These are phyloP conservation scores for Clarias macrocephalus DNA, from an alignment of 2,113 vertebrate genomes.

Conservation along the genomic window DNA sequence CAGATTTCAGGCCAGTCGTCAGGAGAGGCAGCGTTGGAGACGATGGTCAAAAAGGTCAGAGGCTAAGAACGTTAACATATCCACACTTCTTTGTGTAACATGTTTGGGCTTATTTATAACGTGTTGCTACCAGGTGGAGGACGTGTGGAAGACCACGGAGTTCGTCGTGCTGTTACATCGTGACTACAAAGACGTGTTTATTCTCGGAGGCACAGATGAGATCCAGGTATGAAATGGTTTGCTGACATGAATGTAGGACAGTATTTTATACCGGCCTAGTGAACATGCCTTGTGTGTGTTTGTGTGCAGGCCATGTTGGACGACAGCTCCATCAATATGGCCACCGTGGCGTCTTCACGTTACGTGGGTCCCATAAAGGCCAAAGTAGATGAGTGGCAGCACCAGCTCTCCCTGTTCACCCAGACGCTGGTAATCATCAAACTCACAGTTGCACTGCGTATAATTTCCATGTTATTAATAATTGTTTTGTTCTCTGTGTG, in stretches of 20 bases:
- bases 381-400: slow-evolving; percentile 76
- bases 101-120: background rate
- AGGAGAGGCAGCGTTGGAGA: slow-evolving; percentile 80
- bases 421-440: slow-evolving; percentile 78
- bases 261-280: background rate
- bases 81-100: background rate
- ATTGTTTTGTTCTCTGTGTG: background rate
- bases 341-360: slow-evolving; percentile 78
- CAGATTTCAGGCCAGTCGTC: slow-evolving; percentile 81
- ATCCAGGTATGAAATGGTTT: slow-evolving; percentile 71
- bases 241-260: background rate
- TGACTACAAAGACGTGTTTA: slow-evolving; percentile 78
- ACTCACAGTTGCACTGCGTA: background rate
- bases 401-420: slow-evolving; percentile 75
- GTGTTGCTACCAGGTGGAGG: slow-evolving; percentile 70
- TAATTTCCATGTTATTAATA: background rate
- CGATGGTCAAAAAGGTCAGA: slow-evolving; percentile 77
- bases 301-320: slow-evolving; percentile 75
- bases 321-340: slow-evolving; percentile 79
- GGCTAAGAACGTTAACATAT: background rate
- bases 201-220: slow-evolving; percentile 81
- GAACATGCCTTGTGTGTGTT: slow-evolving; percentile 7
- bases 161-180: slow-evolving; percentile 76
- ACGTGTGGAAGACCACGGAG: slow-evolving; percentile 78
- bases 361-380: slow-evolving; percentile 75